Percentiles rank a stretch among this genome's conserved stretches.
Evolutionary conservation across 2,113 vertebrate genomes (phyloP).

Genomic region (Chionomys nivalis): DNA sequence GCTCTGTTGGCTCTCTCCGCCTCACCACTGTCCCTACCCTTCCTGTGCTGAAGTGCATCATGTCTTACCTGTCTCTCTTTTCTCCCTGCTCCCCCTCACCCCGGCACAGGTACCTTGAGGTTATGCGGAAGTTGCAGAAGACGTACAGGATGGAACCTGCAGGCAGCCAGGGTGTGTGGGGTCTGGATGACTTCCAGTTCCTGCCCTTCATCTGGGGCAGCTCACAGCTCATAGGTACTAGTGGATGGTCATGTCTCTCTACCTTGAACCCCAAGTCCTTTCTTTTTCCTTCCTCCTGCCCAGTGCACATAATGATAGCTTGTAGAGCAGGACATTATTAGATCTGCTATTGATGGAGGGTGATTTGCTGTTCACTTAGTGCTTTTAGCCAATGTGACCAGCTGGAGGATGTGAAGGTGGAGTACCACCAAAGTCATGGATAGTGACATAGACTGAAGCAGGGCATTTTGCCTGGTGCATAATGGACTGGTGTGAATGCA

Average conservation of each 20-base stretch:
- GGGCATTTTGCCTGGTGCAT: background rate
- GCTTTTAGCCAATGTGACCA: background rate
- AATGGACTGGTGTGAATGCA: background rate
- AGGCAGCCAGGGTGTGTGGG: constrained; percentile 98
- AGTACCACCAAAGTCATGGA: background rate
- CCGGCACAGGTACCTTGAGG: constrained; percentile 91
- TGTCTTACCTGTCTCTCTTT: background rate
- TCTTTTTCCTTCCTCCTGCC: background rate
- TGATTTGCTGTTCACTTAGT: constrained; percentile 11
- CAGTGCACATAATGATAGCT: background rate
- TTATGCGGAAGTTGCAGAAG: constrained; percentile 97
- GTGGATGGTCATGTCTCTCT: background rate
- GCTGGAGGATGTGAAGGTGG: background rate
- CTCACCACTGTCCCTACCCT: background rate
- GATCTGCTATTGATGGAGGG: background rate
- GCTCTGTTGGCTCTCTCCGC: rapidly evolving
- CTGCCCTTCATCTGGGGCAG: constrained; percentile 99
- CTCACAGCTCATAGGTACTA: constrained; percentile 93
- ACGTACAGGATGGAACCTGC: constrained; percentile 98
- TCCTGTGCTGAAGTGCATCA: background rate
- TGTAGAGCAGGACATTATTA: constrained; percentile 33
- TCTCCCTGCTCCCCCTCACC: background rate
- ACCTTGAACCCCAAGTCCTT: no score
- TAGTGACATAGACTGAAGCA: background rate
- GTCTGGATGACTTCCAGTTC: constrained; percentile 98